A percentile compares a stretch with the other conserved stretches of the same genome.
These are phyloP conservation scores for Sphyrna mokarran DNA, from an alignment of 2,113 vertebrate genomes.

Conservation along the genomic window DNA sequence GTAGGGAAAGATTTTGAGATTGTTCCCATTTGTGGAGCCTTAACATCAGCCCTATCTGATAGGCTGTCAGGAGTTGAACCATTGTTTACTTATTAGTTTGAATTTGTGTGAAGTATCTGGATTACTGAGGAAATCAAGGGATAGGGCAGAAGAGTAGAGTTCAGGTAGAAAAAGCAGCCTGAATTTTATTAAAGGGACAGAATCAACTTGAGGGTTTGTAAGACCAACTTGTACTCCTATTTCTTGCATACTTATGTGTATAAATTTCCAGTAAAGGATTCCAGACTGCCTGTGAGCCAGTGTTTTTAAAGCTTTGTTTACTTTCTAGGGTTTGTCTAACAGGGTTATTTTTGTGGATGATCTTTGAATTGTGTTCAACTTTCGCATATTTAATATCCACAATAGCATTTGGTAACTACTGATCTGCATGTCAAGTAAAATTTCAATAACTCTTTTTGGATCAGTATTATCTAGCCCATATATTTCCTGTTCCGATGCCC, in stretches of 20 bases:
- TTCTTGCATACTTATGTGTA: not conserved
- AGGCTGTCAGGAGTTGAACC: not conserved
- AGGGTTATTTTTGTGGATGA: not conserved
- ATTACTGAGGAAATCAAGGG: not conserved
- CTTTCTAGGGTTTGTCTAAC: not conserved
- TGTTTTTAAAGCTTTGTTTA: not conserved
- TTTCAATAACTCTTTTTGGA: not conserved
- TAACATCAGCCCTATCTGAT: not conserved
- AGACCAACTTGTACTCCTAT: not conserved
- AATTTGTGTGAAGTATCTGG: not conserved
- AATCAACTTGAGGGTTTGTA: not conserved
- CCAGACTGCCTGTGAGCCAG: not conserved
- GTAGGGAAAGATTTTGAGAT: not conserved
- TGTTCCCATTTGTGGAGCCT: not conserved
- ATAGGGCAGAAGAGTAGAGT: not conserved
- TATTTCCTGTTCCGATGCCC: not conserved
- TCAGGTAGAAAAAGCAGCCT: not conserved
- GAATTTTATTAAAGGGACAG: not conserved
- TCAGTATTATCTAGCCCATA: not conserved
- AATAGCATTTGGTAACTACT: not conserved
- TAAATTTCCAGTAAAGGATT: not conserved
- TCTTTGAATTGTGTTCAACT: not conserved
- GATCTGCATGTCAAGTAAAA: not conserved
- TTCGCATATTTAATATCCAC: not conserved
- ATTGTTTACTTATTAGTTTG: not conserved